These are phyloP conservation scores for Glaucomys volans DNA, from an alignment of 2,113 vertebrate species.

Conservation along the genomic window DNA sequence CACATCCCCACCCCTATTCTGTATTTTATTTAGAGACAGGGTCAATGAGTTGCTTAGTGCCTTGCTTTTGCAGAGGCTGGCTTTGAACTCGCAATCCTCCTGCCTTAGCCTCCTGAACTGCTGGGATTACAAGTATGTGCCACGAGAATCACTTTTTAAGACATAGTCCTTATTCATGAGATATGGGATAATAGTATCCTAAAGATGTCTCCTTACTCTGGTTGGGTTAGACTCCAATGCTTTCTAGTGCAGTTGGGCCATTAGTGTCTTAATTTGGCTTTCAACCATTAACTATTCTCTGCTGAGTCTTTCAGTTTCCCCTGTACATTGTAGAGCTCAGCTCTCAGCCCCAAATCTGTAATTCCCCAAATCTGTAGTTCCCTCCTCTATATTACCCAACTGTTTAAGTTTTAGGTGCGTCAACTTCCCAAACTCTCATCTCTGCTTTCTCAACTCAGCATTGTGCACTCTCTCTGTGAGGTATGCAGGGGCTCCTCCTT, in stretches of 20 bases:
- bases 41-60: too few species aligned
- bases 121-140: too few species aligned
- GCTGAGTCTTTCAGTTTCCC: not conserved
- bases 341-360: not conserved
- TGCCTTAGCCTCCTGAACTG: too few species aligned
- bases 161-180: not conserved
- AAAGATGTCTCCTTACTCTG: not conserved
- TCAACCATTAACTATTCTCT: not conserved
- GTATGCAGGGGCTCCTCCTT: not conserved
- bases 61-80: too few species aligned
- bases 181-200: not conserved
- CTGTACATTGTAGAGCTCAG: accelerated
- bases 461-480: not conserved
- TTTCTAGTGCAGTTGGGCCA: not conserved
- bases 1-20: too few species aligned
- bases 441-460: not conserved
- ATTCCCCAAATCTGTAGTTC: too few species aligned
- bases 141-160: not conserved
- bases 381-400: not conserved
- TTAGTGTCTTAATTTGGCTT: not conserved
- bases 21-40: too few species aligned
- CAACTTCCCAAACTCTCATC: not conserved
- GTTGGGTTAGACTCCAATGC: not conserved
- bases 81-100: too few species aligned
- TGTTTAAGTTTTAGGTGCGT: not conserved